Evolutionary conservation across 1,140 invertebrate genomes (phyloP), one percentile per base, ranked within the genome.

Genomic region (Antheraea mylitta): DNA sequence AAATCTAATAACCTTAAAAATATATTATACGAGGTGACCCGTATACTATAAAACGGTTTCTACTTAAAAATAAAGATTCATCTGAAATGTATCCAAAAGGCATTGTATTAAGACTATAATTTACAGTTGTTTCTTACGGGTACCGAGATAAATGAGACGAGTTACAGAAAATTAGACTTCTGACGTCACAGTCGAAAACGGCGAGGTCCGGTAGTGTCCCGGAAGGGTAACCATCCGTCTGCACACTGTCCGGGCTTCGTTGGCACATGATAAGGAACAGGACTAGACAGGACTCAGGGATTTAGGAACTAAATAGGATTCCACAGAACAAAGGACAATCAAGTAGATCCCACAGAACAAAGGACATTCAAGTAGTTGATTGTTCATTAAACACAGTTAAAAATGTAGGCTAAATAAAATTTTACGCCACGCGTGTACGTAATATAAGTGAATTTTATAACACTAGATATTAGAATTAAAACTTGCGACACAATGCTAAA

Each of bases 231-330:
- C 70, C 75, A 76, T 75, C 74, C 79, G 75, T 76, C 71, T 78
- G 76, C 77, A 80, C 74, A 75, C 70, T 70, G 71, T 58, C 73
- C 74, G 72, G 85, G 82, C 86, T 85, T 86, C 88, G 88, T 85
- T 88, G 88, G 88, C 88, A 90, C 89, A 80, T 81, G 77, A 84
- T 86, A 75, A 83, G 85, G 82, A 83, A 67, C 75, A 79, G 89
- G 89, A 91, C 89, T 91, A 91, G 89, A 89, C 64, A 80, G 88
- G 86, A 89, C 77, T 84, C 76, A 77, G 87, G 86, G 80, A 30
- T 30, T n/a, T 76, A 82, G 85, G 83, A 85, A 82, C 82, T 73
- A 72, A 75, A 30, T 65, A 66, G 85, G 86, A 82, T 69, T 71
- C 70, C 73, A 75, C 75, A 82, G 80, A 80, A 66, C 64, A 11